Conservation (phyloP, 2,888 invertebrate genomes). For the Epistrophe eligans region DNA sequence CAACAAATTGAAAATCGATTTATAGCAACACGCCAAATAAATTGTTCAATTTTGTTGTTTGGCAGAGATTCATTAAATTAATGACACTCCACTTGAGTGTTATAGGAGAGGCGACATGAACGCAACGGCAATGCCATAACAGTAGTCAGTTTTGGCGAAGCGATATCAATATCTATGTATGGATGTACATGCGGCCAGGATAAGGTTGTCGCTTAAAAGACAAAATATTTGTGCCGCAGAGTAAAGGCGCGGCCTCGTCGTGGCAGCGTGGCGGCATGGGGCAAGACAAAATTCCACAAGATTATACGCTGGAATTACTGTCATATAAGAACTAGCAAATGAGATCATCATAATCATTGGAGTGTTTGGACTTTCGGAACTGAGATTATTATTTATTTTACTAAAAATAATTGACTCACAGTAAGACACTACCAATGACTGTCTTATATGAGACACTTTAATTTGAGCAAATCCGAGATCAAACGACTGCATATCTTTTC, state of each 20-base stretch:
- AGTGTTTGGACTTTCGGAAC: background rate
- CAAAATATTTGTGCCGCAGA: too few relatives aligned
- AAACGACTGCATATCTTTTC: too few relatives aligned
- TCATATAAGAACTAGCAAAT: constrained; percentile 32
- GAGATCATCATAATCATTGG: constrained; percentile 18
- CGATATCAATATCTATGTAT: background rate
- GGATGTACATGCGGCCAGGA: background rate
- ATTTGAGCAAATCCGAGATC: too few relatives aligned
- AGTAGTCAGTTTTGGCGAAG: background rate
- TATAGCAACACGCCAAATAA: constrained; percentile 70
- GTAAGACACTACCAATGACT: too few relatives aligned
- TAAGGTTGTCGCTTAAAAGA: constrained; percentile 4
- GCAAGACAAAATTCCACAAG: constrained; percentile 16
- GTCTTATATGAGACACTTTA: too few relatives aligned
- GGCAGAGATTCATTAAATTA: constrained; percentile 65
- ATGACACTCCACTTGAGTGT: constrained; percentile 48
- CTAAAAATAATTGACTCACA: background rate
- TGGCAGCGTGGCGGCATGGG: too few relatives aligned
- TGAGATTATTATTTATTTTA: background rate
- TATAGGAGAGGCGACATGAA: constrained; percentile 10
- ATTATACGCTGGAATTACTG: constrained; percentile 35
- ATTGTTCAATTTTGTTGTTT: constrained; percentile 68
- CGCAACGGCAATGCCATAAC: background rate
- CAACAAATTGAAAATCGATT: constrained; percentile 75
- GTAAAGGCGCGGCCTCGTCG: too few relatives aligned